Percentiles rank a stretch among this genome's conserved stretches.
Evolutionary conservation across 35 echinoderm and acorn worm species (phyloP).

Genomic region (Heliocidaris tuberculata): DNA sequence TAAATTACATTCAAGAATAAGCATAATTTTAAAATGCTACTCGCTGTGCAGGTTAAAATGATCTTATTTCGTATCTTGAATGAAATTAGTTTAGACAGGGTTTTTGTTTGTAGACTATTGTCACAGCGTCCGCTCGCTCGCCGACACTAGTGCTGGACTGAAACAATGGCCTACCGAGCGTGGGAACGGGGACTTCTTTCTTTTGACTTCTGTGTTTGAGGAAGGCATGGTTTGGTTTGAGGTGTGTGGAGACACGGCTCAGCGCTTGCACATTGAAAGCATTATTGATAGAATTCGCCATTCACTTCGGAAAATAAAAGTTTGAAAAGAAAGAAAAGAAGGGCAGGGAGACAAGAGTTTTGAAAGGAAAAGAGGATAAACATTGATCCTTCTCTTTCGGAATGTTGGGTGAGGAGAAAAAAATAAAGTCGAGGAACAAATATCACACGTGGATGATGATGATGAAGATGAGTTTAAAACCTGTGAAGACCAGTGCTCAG

Average conservation of each 20-base stretch:
- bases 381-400: constrained; percentile 9
- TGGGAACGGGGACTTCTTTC: not conserved
- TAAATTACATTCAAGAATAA: too few relatives aligned
- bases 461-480: not conserved
- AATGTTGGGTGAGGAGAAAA: not conserved
- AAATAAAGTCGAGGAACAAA: constrained; percentile 10
- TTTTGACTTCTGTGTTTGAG: constrained; percentile 23
- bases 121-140: not conserved
- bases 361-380: constrained; percentile 12
- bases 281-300: not conserved
- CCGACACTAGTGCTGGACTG: not conserved
- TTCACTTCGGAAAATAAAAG: not conserved
- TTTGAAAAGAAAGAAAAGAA: not conserved
- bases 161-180: not conserved
- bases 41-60: not conserved
- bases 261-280: not conserved
- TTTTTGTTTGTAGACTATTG: not conserved
- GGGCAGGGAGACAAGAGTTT: not conserved
- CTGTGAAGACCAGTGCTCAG: not conserved
- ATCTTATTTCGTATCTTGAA: not conserved
- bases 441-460: not conserved
- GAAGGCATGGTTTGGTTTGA: not conserved
- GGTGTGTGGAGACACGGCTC: not conserved
- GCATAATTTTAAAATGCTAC: not conserved
- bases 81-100: not conserved